Base-by-base conservation (phyloP, 2,113 vertebrate genomes). In the Cygnus atratus region DNA sequence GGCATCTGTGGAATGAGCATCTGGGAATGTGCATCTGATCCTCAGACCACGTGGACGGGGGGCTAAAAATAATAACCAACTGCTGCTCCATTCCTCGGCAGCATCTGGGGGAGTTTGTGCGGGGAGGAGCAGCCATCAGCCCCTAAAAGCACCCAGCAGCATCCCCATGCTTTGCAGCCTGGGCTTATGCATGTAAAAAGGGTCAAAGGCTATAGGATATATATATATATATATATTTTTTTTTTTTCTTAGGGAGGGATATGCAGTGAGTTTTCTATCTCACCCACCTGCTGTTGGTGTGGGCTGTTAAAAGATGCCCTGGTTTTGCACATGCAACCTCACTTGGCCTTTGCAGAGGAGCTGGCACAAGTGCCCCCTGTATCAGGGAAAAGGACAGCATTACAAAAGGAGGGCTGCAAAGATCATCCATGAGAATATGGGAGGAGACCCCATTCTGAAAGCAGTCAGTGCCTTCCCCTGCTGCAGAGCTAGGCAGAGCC, bases 1-100 rank as follows among this genome's bases (percentile, higher is more conserved):
- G 5, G 77, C 85, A 80, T 95, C 63, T 87, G 52, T 35, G 65
- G 82, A 93, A 91, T 89, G 91, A 95, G 87, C 92, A 95, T 97
- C 93, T 96, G 96, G 91, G 91, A 97, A 96, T 59, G 90, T 25
- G 41, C 97, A 92, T 97, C 94, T 77, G 97, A 96, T 93, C 92
- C 78, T 92, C 72, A 62, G 54, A 41, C 87, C 95, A 96, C 94
- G 88, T 96, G 96, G 90, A 86, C 4, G 0, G 5, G 24, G 83
- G 78, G 50, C 97, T 97, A 98, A 98, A 98, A 98, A 97, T 95
- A 96, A 90, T 90, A 84, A 75, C 87, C 91, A 93, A 94, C 91
- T 96, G 96, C 87, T 0, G 0, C 70, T 85, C 67, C 93, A 92
- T 92, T 94, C 88, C 81, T 95, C 37, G 0, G 85, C 74, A 61